Evolutionary conservation across 53 echinoderm and acorn worm species (phyloP), one percentile per base, ranked within the genome.

Genomic region (Henricia sp.): DNA sequence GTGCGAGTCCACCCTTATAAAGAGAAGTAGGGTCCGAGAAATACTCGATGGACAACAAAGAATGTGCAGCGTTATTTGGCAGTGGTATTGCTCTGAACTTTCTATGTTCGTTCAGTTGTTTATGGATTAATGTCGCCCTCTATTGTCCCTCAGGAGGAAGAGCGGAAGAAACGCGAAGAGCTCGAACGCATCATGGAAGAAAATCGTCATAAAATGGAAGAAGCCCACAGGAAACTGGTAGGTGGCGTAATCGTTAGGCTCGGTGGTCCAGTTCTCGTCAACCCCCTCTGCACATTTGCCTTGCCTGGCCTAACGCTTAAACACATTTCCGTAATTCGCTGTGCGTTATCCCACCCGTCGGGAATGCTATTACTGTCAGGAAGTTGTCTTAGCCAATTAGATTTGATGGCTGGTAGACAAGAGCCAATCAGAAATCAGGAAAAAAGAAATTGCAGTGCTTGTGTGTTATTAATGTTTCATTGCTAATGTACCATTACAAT

Each of bases 211-310:
- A 96, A 96, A 65, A 91, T 96, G 70, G 96, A 96, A 67, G 96
- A 96, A 58, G 96, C 96, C 1, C 96, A 96, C 44, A 96, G 88
- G 77, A 96, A 94, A 85, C 84, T 96, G 96, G 96, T 96, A 91
- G 94, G 96, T 68, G 30, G 46, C 77, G 34, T 14, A 35, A 29
- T 0, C 19, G 33, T 46, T 74, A 74, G 54, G 57, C 69, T 67
- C 68, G 68, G 54, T 37, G 70, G 70, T 21, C 68, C 84, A 39
- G 52, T 43, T 38, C 39, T 10, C 28, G 19, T 43, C 48, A n/a
- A n/a, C n/a, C n/a, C n/a, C 51, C 52, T 51, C 67, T 73, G 54
- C 53, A 32, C 77, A 8, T 40, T 54, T 37, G 39, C 42, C 43
- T 40, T 24, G 2, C 9, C 48, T 48, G 16, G 9, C 37, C 67